phyloP scores from a whole-genome alignment of 2,888 invertebrate species.

The Brachypterus glaber region DNA sequence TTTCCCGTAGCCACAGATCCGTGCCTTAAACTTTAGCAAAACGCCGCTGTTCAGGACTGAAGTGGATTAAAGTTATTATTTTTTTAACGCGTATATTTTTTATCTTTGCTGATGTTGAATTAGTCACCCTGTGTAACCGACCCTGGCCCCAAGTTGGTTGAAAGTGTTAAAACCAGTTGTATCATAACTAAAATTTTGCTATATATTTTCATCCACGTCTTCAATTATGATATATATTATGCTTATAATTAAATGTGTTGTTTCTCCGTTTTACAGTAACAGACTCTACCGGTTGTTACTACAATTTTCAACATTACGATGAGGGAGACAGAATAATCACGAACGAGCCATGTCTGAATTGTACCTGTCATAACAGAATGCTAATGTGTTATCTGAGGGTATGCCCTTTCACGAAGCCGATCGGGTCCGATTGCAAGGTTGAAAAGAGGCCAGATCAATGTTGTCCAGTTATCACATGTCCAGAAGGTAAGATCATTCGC shows the following conservation, averaged over 20 bases:
- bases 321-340: conserved; percentile 90
- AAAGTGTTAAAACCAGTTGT: no score
- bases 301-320: conserved; percentile 87
- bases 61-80: no score
- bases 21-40: no score
- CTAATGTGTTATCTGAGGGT: conserved; percentile 91
- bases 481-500: conserved; percentile 60
- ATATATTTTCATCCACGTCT: no score
- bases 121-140: no score
- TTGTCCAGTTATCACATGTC: conserved; percentile 87
- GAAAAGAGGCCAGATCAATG: conserved; percentile 88
- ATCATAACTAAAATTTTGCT: no score
- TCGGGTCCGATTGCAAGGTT: conserved; percentile 83
- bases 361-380: conserved; percentile 91
- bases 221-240: no score
- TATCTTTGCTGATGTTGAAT: no score
- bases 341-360: conserved; percentile 91
- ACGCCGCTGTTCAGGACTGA: no score
- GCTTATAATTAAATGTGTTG: conserved; percentile 1
- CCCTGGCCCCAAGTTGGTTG: no score
- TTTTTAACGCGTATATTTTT: no score
- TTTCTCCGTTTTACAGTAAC: conserved; percentile 28
- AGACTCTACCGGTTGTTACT: conserved; percentile 69
- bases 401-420: conserved; percentile 88
- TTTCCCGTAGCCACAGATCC: no score